phyloP scores from a whole-genome alignment of 2,797 vertebrate genomes.

The Valencia hispanica region DNA sequence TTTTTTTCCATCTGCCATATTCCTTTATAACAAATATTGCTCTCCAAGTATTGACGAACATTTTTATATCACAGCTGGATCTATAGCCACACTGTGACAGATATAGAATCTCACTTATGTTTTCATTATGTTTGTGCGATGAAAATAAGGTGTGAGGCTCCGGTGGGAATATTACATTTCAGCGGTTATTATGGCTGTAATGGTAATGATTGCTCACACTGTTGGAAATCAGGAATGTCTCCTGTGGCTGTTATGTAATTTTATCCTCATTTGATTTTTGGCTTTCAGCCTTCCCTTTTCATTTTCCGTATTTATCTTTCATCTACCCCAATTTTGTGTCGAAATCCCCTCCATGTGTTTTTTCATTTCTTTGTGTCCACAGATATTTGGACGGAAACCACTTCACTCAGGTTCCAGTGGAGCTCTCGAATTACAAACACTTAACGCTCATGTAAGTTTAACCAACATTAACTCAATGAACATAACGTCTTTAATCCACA shows the following conservation, averaged over 20 bases:
- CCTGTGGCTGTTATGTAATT: conserved; percentile 67
- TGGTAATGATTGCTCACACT: conserved; percentile 71
- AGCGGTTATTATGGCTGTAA: conserved; percentile 73
- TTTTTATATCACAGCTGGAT: conserved; percentile 52
- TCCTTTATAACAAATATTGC: conserved; percentile 33
- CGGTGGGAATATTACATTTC: conserved; percentile 68
- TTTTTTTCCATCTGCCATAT: conserved; percentile 36
- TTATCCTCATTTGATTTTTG: conserved; percentile 34
- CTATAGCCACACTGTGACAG: conserved; percentile 45
- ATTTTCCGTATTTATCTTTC: conserved; percentile 13
- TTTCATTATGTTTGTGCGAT: conserved; percentile 18
- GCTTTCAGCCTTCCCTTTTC: conserved; percentile 16
- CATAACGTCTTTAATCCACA: conserved; percentile 14
- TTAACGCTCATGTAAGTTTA: conserved; percentile 96
- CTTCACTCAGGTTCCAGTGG: conserved; percentile 94
- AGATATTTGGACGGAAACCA: conserved; percentile 98
- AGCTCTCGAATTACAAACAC: conserved; percentile 96
- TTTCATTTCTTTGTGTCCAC: conserved; percentile 17
- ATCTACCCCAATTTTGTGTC: conserved; percentile 7
- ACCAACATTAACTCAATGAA: conserved; percentile 2
- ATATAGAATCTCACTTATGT: conserved; percentile 23
- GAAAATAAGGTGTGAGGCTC: conserved; percentile 16
- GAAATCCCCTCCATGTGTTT: conserved; percentile 4
- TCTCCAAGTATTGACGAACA: conserved; percentile 52
- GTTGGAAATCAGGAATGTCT: conserved; percentile 75